Evolutionary conservation across 1,140 invertebrate species (phyloP), one percentile per base, ranked within the genome.

Genomic region (Leptinotarsa lineolata): DNA sequence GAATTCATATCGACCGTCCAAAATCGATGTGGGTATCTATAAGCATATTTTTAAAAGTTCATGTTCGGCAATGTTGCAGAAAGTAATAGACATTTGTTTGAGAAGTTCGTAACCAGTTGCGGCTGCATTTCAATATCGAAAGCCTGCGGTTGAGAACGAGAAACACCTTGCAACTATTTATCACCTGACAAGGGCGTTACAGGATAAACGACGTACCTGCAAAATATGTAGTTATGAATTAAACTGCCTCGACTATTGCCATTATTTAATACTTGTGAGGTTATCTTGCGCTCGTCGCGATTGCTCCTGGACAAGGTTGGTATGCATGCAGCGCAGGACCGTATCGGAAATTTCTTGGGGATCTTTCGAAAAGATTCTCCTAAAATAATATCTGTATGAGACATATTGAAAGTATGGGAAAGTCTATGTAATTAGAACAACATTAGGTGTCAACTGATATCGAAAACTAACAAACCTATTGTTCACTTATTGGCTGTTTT

Each of bases 271-370:
- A 63, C 61, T 21, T 68, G 22, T 66, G 64, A 66, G 64, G 64
- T 66, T 66, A 66, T 66, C 22, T 66, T 66, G 2, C 64, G 39
- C 22, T 66, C 22, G 64, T 39, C 22, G n/a, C 22, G 64, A 66
- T 68, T 68, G 67, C 67, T 68, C 44, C 67, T 46, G 67, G 61
- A 63, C 61, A 58, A 54, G 67, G 67, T 58, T 68, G 67, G 67
- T 68, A 22, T 68, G 67, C 11, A 21, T 54, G 48, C 48, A 46
- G 20, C 12, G 22, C 45, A 68, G n/a, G 48, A 24, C 67, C 13
- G n/a, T 68, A 54, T 68, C 11, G 61, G 20, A 22, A 4, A 21
- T 30, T 22, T 30, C n/a, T 63, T 0, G 20, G 30, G 3, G 30
- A 8, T 39, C 8, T n/a, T n/a, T n/a, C n/a, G n/a, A n/a, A n/a